Percentiles rank a stretch among this genome's conserved stretches.
Evolutionary conservation across 2,888 invertebrate species (phyloP).

Genomic region (Morpho deidamia): DNA sequence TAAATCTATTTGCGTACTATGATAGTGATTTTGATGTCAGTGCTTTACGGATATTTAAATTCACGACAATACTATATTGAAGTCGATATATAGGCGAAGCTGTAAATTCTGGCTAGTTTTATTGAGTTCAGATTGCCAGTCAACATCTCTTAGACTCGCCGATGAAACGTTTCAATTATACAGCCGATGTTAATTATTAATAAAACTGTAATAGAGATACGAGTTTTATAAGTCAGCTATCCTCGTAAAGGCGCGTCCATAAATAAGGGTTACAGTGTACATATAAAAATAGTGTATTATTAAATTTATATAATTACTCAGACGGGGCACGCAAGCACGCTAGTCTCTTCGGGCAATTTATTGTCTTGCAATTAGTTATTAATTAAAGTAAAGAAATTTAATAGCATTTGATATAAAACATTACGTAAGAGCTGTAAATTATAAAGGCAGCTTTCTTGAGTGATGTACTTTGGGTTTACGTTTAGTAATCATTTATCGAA

Average conservation of each 20-base stretch:
- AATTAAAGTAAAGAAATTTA: slow-evolving; percentile 3
- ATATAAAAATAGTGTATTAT: slow-evolving; percentile 2
- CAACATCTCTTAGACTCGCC: not conserved
- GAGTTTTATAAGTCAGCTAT: slow-evolving; percentile 1
- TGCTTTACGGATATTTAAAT: too few relatives aligned
- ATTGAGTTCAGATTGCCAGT: too few relatives aligned
- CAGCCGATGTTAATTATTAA: slow-evolving; percentile 8
- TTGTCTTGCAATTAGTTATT: slow-evolving; percentile 8
- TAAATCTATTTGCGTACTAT: too few relatives aligned
- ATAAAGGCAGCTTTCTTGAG: not conserved
- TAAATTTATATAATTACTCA: slow-evolving; percentile 7
- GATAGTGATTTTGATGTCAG: too few relatives aligned
- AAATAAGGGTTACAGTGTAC: slow-evolving; percentile 1
- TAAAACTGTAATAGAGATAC: slow-evolving; percentile 12
- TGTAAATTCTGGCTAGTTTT: too few relatives aligned
- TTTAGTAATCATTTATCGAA: too few relatives aligned
- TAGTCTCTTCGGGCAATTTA: slow-evolving; percentile 1
- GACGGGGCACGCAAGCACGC: slow-evolving; percentile 3
- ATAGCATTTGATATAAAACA: slow-evolving; percentile 3
- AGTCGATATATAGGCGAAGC: too few relatives aligned
- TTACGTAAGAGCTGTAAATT: not conserved
- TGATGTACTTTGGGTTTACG: too few relatives aligned
- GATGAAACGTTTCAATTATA: slow-evolving; percentile 11
- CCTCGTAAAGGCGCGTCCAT: not conserved
- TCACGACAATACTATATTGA: too few relatives aligned